Percentiles rank a stretch among this genome's conserved stretches.
Evolutionary conservation across 2,888 invertebrate genomes (phyloP).

Genomic region (Ametastegia equiseti): DNA sequence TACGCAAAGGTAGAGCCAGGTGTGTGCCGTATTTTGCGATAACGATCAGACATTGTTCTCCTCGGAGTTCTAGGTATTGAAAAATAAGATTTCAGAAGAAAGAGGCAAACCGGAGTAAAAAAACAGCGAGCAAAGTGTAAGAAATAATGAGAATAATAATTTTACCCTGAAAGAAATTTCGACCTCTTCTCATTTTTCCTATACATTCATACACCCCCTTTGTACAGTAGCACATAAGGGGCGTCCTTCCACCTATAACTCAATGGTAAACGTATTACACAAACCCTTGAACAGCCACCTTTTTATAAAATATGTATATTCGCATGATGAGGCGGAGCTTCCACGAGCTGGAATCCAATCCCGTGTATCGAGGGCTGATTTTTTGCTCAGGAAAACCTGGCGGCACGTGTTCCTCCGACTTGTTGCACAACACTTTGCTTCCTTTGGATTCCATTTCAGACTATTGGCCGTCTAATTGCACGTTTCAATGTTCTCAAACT

Average conservation of each 20-base stretch:
- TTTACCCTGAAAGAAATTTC: neutral
- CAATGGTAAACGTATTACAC: neutral
- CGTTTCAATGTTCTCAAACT: no score
- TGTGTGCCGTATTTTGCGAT: neutral
- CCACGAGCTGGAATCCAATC: neutral
- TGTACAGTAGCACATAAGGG: neutral
- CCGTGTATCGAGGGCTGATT: neutral
- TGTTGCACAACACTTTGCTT: neutral
- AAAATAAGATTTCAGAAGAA: neutral
- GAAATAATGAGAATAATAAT: neutral
- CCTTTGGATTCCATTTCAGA: neutral
- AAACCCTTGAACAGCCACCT: neutral
- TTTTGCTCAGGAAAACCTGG: neutral
- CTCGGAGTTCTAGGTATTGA: neutral
- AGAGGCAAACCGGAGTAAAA: neutral
- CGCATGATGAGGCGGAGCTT: no score
- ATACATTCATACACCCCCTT: no score
- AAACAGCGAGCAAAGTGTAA: neutral
- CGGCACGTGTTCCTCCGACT: neutral
- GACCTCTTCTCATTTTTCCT: no score
- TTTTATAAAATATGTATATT: no score
- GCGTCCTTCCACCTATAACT: neutral
- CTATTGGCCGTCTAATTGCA: no score
- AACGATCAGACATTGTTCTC: conserved; percentile 3
- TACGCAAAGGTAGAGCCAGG: neutral